Base-by-base conservation (phyloP, 2,113 vertebrate genomes). In the Ceyx margarethae region DNA sequence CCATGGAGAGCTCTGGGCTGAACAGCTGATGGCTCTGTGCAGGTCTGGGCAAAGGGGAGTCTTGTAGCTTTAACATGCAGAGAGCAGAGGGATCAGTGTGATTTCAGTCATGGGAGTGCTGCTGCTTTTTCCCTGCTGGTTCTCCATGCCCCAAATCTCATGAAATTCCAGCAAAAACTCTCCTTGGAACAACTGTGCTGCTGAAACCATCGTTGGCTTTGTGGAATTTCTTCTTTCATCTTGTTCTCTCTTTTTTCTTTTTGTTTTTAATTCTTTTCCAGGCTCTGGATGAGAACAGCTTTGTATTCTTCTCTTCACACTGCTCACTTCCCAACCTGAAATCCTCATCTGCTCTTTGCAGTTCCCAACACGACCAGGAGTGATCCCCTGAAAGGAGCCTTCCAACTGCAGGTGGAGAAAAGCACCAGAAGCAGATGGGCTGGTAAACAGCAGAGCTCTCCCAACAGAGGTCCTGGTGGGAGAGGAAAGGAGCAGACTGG, bases 401-500 rank as follows among this genome's bases (percentile, higher is more conserved):
- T 82, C 25, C 35, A 85, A 53, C 93, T 80, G 65, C 68, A 76
- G 93, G 82, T 91, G 79, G 56, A 35, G 81, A 78, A 72, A 78
- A 91, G 16, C 77, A 90, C 64, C 91, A 88, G 81, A 43, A 88
- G 86, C 94, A 90, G 89, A 89, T 91, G 86, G 93, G 77, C 74
- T 85, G 45, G 53, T 73, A 72, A 90, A 96, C 91, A 95, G 92
- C 80, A 90, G 35, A 78, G 1, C 80, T 93, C 22, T 50, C 45
- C 40, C 46, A 28, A 28, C 50, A 48, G 78, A 94, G 86, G 62
- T 54, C 56, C 79, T 83, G 40, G 50, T 0, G 0, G 68, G 68
- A 68, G 58, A 6, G 11, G 66, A 78, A 50, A 68, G 57, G 51
- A 84, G 89, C 67, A 28, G 29, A 33, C 89, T 35, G 60, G 50